phyloP scores from a whole-genome alignment of 2,113 vertebrate species.

The Opisthocomus hoazin region DNA sequence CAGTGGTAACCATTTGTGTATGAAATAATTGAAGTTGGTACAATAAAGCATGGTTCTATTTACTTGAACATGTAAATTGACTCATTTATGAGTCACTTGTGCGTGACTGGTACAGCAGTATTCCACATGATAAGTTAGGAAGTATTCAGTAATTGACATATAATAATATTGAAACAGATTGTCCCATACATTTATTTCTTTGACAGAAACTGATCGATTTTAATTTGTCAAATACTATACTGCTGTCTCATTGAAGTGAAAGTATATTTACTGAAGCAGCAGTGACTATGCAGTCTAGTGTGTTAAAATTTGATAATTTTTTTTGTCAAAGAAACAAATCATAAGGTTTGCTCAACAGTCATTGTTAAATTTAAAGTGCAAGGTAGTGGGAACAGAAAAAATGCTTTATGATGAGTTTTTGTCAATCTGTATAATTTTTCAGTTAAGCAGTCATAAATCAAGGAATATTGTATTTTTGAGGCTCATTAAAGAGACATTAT shows the following conservation, averaged over 20 bases:
- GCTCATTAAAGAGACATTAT: conserved; percentile 83
- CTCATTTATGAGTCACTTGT: conserved; percentile 25
- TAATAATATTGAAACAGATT: background rate
- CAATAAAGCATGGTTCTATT: background rate
- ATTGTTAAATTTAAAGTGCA: conserved; percentile 58
- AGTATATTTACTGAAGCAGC: background rate
- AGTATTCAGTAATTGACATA: background rate
- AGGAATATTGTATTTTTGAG: conserved; percentile 81
- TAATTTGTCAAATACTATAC: conserved; percentile 13
- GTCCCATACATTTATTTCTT: background rate
- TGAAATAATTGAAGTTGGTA: background rate
- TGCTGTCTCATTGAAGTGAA: background rate
- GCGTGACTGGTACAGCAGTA: background rate
- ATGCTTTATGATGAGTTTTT: conserved; percentile 60
- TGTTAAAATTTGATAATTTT: conserved; percentile 40
- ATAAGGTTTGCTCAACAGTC: conserved; percentile 47
- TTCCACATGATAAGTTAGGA: background rate
- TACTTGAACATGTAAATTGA: conserved; percentile 20
- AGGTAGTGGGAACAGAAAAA: conserved; percentile 55
- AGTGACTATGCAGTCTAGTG: background rate
- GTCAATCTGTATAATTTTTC: conserved; percentile 82
- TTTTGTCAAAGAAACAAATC: conserved; percentile 42
- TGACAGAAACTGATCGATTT: conserved; percentile 8
- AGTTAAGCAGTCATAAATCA: conserved; percentile 81
- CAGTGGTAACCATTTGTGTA: background rate